Conservation (phyloP, 2,113 vertebrate genomes). For the Cheilinus undulatus region DNA sequence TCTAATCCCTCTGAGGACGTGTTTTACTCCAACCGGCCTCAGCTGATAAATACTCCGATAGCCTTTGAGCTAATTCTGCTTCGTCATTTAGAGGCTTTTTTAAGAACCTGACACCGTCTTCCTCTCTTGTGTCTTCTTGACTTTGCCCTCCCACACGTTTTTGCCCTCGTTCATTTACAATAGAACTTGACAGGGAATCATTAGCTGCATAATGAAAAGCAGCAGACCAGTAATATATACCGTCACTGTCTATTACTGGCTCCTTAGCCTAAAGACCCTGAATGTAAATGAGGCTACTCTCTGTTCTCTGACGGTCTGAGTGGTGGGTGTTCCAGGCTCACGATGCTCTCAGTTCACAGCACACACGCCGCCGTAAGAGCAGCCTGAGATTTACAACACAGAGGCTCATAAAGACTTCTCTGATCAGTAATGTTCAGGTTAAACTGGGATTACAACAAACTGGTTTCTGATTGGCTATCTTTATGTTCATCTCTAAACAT, state of each 20-base stretch:
- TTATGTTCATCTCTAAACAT: no score
- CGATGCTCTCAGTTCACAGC: constrained; percentile 38
- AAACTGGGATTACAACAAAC: no score
- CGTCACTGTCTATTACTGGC: constrained; percentile 74
- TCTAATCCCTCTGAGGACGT: no score
- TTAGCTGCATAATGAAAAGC: constrained; percentile 78
- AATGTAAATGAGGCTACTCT: constrained; percentile 62
- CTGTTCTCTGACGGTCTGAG: constrained; percentile 35
- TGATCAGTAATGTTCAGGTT: no score
- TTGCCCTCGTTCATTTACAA: constrained; percentile 64
- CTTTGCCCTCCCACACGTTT: constrained; percentile 54
- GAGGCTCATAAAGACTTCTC: no score
- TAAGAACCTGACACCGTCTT: not conserved
- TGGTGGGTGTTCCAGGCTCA: constrained; percentile 25
- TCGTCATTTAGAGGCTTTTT: not conserved
- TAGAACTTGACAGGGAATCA: constrained; percentile 78
- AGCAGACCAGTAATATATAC: constrained; percentile 73
- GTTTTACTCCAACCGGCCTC: no score
- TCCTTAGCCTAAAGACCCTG: constrained; percentile 72
- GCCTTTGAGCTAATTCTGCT: not conserved
- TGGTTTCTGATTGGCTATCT: no score
- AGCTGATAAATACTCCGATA: no score
- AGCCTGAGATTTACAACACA: not conserved
- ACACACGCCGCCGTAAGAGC: constrained; percentile 23
- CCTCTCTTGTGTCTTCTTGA: constrained; percentile 4